These are phyloP conservation scores for Tribolium madens DNA, from an alignment of 1,140 invertebrate genomes.

Conservation along the genomic window DNA sequence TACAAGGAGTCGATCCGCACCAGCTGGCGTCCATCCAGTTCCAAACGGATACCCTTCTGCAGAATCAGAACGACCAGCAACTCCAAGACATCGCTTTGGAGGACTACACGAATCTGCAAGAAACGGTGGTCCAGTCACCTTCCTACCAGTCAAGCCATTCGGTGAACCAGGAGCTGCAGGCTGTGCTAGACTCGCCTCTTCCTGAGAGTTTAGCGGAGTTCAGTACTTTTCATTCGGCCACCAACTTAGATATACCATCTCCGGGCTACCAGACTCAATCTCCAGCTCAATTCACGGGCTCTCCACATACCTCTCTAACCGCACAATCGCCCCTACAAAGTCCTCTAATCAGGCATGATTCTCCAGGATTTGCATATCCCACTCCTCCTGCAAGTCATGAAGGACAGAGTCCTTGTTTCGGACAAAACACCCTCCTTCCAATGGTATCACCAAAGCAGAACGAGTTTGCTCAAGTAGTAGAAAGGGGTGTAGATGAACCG, in stretches of 20 bases:
- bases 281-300: constrained; percentile 60
- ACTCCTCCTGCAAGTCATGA: constrained; percentile 87
- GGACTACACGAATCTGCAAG: constrained; percentile 69
- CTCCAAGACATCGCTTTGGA: constrained; percentile 77
- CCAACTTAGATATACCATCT: constrained; percentile 64
- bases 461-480: constrained; percentile 66
- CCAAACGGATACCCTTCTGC: constrained; percentile 70
- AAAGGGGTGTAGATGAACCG: constrained; percentile 70
- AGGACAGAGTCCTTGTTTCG: constrained; percentile 74
- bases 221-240: constrained; percentile 77
- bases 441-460: constrained; percentile 65
- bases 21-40: constrained; percentile 72
- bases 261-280: constrained; percentile 66
- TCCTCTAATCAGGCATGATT: constrained; percentile 72
- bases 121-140: constrained; percentile 64
- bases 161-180: constrained; percentile 79
- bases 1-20: constrained; percentile 74
- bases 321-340: constrained; percentile 72
- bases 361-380: constrained; percentile 81
- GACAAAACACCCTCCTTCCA: constrained; percentile 65
- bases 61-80: constrained; percentile 74
- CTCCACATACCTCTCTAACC: constrained; percentile 67
- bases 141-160: constrained; percentile 72
- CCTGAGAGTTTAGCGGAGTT: constrained; percentile 86
- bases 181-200: constrained; percentile 79